phyloP scores from a whole-genome alignment of 2,797 vertebrate species.

The Oreochromis grahami region DNA sequence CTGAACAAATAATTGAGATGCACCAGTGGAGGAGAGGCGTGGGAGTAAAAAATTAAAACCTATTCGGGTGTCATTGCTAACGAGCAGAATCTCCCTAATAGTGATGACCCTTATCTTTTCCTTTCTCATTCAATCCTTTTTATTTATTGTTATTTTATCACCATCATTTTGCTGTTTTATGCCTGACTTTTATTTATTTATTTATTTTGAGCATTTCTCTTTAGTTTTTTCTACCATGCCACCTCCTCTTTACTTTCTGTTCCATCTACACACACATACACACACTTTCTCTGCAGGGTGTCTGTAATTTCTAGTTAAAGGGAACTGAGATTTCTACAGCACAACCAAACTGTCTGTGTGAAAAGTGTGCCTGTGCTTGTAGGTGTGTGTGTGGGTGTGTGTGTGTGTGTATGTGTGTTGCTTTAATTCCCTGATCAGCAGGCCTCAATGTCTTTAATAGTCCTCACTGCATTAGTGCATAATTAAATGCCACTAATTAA shows the following conservation, averaged over 20 bases:
- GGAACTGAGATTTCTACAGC: slow-evolving; percentile 29
- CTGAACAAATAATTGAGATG: slow-evolving; percentile 94
- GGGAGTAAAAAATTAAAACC: slow-evolving; percentile 68
- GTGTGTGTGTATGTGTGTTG: slow-evolving; percentile 5
- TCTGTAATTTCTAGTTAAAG: slow-evolving; percentile 65
- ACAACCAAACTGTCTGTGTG: slow-evolving; percentile 10
- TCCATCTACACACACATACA: not conserved
- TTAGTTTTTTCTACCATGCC: not conserved
- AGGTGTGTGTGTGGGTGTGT: not conserved
- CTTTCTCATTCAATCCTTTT: not conserved
- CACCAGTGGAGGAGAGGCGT: slow-evolving; percentile 79
- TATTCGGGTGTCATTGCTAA: slow-evolving; percentile 36
- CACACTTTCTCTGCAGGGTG: slow-evolving; percentile 41
- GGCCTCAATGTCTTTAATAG: slow-evolving; percentile 69
- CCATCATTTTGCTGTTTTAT: not conserved
- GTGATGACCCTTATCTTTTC: not conserved
- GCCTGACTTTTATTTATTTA: not conserved
- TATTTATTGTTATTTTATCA: not conserved
- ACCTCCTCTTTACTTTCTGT: not conserved
- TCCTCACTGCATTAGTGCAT: slow-evolving; percentile 68
- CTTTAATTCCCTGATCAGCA: slow-evolving; percentile 71
- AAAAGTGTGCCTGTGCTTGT: slow-evolving; percentile 2
- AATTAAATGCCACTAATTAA: slow-evolving; percentile 79
- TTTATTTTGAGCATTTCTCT: not conserved
- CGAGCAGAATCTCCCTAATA: slow-evolving; percentile 11